Evolutionary conservation across 2,113 vertebrate species (phyloP).

Genomic region (Pandion haliaetus): DNA sequence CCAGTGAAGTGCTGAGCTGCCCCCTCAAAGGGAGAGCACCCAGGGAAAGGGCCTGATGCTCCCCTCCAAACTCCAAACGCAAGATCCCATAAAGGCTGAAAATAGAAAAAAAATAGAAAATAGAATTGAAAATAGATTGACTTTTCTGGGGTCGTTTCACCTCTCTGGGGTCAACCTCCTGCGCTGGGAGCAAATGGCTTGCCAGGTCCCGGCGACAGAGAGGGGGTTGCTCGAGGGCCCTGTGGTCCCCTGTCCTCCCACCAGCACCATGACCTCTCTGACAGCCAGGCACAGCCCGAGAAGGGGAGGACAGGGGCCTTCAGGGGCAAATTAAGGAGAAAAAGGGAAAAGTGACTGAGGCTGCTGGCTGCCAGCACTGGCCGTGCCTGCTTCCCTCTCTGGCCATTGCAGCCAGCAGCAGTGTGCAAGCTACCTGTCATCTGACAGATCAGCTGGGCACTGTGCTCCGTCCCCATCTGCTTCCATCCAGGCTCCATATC

Average conservation of each 20-base stretch:
- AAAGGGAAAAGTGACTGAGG: neutral
- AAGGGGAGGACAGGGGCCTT: neutral
- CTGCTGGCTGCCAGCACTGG: neutral
- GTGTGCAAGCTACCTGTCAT: fast-evolving
- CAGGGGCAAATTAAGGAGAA: neutral
- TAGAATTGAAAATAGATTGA: neutral
- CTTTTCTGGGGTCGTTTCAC: neutral
- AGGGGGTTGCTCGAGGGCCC: fast-evolving
- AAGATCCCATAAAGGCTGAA: neutral
- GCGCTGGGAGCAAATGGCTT: neutral
- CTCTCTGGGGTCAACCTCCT: neutral
- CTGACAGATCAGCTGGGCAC: neutral
- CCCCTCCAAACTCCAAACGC: too few relatives aligned
- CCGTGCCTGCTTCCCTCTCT: neutral
- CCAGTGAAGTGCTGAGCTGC: neutral
- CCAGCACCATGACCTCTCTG: neutral
- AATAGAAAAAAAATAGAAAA: neutral
- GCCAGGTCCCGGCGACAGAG: neutral
- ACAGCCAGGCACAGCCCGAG: neutral
- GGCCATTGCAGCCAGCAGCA: neutral
- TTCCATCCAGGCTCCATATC: fast-evolving
- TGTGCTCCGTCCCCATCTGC: neutral
- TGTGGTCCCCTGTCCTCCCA: neutral
- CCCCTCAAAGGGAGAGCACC: neutral
- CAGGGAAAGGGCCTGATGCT: neutral